phyloP scores from a whole-genome alignment of 2,113 vertebrate genomes.

The Setophaga petechia region DNA sequence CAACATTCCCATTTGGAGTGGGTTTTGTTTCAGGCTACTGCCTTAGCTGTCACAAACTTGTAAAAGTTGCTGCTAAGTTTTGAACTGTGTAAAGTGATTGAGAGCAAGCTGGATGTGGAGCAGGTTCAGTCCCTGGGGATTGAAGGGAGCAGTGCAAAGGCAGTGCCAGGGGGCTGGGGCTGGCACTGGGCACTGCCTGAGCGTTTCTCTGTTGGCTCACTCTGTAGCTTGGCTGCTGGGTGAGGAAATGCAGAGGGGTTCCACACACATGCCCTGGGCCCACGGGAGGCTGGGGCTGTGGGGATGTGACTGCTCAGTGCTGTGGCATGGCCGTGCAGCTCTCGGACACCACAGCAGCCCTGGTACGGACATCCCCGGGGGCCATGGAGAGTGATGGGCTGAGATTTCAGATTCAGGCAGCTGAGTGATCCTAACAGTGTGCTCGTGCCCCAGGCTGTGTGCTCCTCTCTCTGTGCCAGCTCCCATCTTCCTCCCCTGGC shows the following conservation, averaged over 20 bases:
- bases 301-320: neutral
- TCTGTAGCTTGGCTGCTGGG: too few species aligned
- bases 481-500: neutral
- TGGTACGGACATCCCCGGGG: neutral
- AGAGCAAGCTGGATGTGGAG: neutral
- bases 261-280: neutral
- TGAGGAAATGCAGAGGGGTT: neutral
- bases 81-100: neutral
- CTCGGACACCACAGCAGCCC: accelerated
- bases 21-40: neutral
- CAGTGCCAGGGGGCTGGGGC: accelerated
- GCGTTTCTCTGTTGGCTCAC: neutral
- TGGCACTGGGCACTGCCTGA: neutral
- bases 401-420: neutral
- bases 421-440: neutral
- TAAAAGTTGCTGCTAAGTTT: neutral
- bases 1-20: neutral
- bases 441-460: neutral
- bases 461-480: neutral
- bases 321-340: neutral
- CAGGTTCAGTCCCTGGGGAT: neutral
- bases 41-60: neutral
- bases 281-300: neutral
- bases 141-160: neutral
- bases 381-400: neutral